Evolutionary conservation across 2,888 invertebrate genomes (phyloP), one percentile per base, ranked within the genome.

Genomic region (Pasiphila rectangulata): DNA sequence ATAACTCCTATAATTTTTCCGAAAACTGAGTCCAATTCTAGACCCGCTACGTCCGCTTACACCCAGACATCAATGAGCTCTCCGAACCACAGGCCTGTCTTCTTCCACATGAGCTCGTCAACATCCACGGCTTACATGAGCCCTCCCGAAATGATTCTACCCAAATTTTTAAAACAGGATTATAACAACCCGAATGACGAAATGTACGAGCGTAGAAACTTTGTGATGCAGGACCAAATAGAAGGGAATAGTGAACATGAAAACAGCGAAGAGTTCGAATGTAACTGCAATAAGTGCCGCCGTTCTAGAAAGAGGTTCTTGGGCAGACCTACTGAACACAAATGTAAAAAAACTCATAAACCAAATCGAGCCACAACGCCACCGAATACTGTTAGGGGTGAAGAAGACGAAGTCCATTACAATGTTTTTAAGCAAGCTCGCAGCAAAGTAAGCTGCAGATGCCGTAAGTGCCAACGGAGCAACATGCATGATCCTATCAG

Each of bases 71-170:
- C 72, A 2, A 60, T 70, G 9, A 72, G 62, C 45, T 79, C 86
- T 3, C 79, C 84, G 1, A 60, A 56, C 29, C 63, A 69, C 23
- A 72, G 76, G 56, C 85, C 85, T 2, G 59, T 73, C 3, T 75
- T 76, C 51, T 64, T 78, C 50, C 86, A 84, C 42, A 83, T 88
- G 79, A 87, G 87, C 57, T 88, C 89, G 7, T 87, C 89, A 1
- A 86, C 87, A 7, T 89, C 89, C 1, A 89, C 89, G 5, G 79
- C 88, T 0, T 89, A 89, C 51, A 80, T 89, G 87, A 89, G 89
- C 52, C 89, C 89, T 3, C 89, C 89, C 25, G 89, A 89, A 49
- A 61, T 79, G 51, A 72, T 89, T 6, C 54, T 84, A 43, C 88
- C 88, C 0, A 69, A 68, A 50, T 80, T 68, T 55, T 57, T 86